These are phyloP conservation scores for Temnopleurus reevesii DNA, from an alignment of 53 echinoderm and acorn worm genomes.

Conservation along the genomic window DNA sequence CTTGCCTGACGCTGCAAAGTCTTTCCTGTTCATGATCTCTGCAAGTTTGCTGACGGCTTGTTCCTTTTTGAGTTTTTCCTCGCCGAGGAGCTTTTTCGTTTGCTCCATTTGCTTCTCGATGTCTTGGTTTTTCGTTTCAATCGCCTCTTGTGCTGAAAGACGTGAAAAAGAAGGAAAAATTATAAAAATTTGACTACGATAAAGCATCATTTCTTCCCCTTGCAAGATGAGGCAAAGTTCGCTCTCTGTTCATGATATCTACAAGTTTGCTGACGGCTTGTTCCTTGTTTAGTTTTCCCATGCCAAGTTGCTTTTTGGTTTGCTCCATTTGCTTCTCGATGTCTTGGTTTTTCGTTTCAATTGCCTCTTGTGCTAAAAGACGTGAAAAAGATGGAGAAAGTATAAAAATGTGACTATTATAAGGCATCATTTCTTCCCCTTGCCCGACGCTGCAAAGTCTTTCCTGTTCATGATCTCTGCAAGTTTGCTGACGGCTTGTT, in stretches of 20 bases:
- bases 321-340: too few species aligned
- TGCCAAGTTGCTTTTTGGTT: too few species aligned
- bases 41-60: conserved; percentile 94
- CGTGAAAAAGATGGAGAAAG: background rate
- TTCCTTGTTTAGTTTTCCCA: too few species aligned
- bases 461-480: conserved; percentile 85
- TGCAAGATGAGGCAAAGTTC: conserved; percentile 33
- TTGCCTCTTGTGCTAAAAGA: too few species aligned
- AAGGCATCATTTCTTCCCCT: conserved; percentile 67
- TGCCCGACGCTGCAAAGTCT: conserved; percentile 35
- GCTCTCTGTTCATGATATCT: conserved; percentile 77
- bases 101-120: conserved; percentile 61
- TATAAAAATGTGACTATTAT: too few species aligned
- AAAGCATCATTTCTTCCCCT: too few species aligned
- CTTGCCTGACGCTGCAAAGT: conserved; percentile 39
- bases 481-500: conserved; percentile 73
- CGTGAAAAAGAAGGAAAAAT: background rate
- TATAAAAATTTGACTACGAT: too few species aligned
- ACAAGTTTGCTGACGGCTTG: conserved; percentile 89
- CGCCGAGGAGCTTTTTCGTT: conserved; percentile 70
- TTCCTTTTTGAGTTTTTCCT: conserved; percentile 76
- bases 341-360: too few species aligned
- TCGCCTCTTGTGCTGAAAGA: conserved; percentile 55
- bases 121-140: conserved; percentile 53
- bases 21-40: conserved; percentile 81